Base-by-base conservation (phyloP, 2,888 invertebrate genomes). In the Trilocha varians region DNA sequence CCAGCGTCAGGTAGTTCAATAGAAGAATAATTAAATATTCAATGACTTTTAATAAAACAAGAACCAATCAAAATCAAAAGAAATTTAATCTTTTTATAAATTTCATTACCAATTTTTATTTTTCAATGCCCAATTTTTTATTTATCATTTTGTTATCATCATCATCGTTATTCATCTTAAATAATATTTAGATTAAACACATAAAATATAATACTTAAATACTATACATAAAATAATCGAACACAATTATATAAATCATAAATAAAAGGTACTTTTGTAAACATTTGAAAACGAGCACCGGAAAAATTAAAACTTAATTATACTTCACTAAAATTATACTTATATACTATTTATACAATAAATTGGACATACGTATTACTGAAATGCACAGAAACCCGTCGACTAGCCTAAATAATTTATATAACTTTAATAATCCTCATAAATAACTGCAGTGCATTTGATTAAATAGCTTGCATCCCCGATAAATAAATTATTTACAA, bases 311-410 rank as follows among this genome's bases (percentile, higher is more conserved):
- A 59, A 54, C 25, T 25, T 18, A 18, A 18, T 59, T 59, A 44
- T 57, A 59, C 48, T 55, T 56, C 53, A 41, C 55, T 55, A 62
- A 65, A 43, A 37, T 51, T 52, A 58, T 62, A 41, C 53, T 64
- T 68, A 74, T 50, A 39, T 39, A 18, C 53, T 69, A 73, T 78
- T 73, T 76, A 53, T 78, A 82, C 83, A 83, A 3, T 25, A 83
- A 79, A 83, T 78, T 79, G 79, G 80, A 84, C 82, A 77, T 65
- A 68, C 63, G 66, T 67, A 73, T 52, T 49, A 52, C 42, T 66
- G 68, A 78, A 83, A 83, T 82, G 80, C 83, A 80, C 78, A 76
- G 8, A 71, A 78, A 83, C 85, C 85, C 85, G 84, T 85, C 85
- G 80, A 83, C 82, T 85, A 76, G 65, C 70, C 78, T 82, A 82